phyloP scores from a whole-genome alignment of 2,888 invertebrate genomes.

The Mamestra brassicae region DNA sequence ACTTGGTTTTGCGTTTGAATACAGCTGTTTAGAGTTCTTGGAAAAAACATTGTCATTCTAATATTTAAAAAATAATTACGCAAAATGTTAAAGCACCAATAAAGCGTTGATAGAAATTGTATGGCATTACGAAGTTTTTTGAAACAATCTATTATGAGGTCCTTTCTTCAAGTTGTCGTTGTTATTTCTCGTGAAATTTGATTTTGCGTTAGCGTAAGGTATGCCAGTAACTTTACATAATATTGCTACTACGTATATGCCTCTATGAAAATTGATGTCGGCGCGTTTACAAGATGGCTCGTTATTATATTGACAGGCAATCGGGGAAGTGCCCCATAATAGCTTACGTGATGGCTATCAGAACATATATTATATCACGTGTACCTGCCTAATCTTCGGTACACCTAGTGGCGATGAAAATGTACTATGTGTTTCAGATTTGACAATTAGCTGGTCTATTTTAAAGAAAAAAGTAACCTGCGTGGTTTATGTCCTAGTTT shows the following conservation, averaged over 20 bases:
- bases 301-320: conserved; percentile 53
- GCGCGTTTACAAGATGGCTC: conserved; percentile 35
- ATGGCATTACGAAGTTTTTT: too few species aligned
- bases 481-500: too few species aligned
- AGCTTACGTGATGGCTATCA: conserved; percentile 32
- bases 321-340: conserved; percentile 42
- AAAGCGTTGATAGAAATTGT: too few species aligned
- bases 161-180: too few species aligned
- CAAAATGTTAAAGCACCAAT: too few species aligned
- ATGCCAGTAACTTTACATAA: neutral
- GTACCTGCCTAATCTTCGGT: conserved; percentile 5
- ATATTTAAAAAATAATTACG: too few species aligned
- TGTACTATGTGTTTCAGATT: neutral
- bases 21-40: neutral
- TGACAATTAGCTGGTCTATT: neutral
- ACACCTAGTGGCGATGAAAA: neutral
- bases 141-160: too few species aligned
- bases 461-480: too few species aligned
- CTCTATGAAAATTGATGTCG: conserved; percentile 32
- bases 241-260: neutral
- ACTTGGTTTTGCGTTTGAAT: conserved; percentile 1
- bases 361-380: neutral
- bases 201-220: neutral
- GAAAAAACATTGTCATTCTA: too few species aligned
- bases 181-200: too few species aligned